These are phyloP conservation scores for Myioborus miniatus DNA, from an alignment of 2,797 vertebrate species.

Conservation along the genomic window DNA sequence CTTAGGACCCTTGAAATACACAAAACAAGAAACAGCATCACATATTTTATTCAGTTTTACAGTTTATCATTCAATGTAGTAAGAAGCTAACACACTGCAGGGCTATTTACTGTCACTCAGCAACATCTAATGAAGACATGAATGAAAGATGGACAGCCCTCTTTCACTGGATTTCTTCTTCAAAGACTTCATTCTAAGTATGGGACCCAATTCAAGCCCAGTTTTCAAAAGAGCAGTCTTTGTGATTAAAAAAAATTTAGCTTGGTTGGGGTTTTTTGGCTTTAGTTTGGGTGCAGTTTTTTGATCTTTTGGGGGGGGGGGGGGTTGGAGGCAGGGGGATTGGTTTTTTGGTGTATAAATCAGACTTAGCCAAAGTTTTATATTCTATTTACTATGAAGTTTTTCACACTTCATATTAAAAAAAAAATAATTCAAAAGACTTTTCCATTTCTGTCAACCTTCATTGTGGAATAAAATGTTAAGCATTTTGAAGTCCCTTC, in stretches of 20 bases:
- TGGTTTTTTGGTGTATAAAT: neutral
- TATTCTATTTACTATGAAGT: neutral
- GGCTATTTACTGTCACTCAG: constrained; percentile 42
- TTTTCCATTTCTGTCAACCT: neutral
- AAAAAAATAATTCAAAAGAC: neutral
- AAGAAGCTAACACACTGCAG: constrained; percentile 42
- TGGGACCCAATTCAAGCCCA: neutral
- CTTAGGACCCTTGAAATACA: constrained; percentile 90
- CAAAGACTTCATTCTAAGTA: neutral
- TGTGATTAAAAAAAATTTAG: neutral
- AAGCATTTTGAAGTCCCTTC: neutral
- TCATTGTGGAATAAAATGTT: neutral
- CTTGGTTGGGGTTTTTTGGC: neutral
- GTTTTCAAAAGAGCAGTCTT: constrained; percentile 4
- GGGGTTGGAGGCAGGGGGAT: too few relatives aligned
- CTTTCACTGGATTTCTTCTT: constrained; percentile 41
- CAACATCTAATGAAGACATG: constrained; percentile 52
- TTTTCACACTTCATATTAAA: neutral
- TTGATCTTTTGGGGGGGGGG: neutral
- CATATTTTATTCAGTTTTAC: neutral
- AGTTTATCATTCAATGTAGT: neutral
- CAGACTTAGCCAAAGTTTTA: neutral
- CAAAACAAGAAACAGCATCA: constrained; percentile 23
- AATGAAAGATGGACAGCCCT: constrained; percentile 31
- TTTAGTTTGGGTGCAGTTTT: neutral